Conservation (phyloP, 2,888 invertebrate genomes). For the Carpatolechia fugitivella region DNA sequence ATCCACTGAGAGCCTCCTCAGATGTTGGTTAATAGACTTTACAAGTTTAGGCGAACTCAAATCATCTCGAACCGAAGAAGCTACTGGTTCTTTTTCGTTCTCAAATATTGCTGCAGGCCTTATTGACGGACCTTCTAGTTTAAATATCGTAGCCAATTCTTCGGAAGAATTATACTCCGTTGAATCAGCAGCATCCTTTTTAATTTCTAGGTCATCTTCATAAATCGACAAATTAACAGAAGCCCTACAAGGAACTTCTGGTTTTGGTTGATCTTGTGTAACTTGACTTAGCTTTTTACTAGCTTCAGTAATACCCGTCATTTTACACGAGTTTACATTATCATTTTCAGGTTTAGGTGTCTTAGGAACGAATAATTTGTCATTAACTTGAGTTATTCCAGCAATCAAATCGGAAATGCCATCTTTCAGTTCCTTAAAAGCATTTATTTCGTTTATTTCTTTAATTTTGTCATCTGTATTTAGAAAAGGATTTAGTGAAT, state of each 20-base stretch:
- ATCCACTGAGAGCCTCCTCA: conserved; percentile 65
- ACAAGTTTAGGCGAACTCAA: conserved; percentile 73
- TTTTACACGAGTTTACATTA: conserved; percentile 32
- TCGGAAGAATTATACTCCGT: conserved; percentile 83
- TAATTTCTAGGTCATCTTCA: conserved; percentile 65
- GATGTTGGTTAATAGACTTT: conserved; percentile 66
- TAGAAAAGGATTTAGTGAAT: conserved; percentile 64
- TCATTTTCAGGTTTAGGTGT: conserved; percentile 34
- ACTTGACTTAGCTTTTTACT: conserved; percentile 55
- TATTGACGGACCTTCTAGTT: conserved; percentile 52
- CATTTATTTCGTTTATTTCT: conserved; percentile 69
- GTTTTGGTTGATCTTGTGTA: conserved; percentile 40
- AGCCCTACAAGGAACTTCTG: conserved; percentile 49
- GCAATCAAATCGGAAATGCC: conserved; percentile 74
- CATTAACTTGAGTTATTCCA: conserved; percentile 73
- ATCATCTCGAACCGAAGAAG: conserved; percentile 49
- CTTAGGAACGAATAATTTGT: conserved; percentile 63
- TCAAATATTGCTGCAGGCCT: conserved; percentile 32
- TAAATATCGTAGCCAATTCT: conserved; percentile 82
- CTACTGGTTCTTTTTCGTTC: conserved; percentile 37
- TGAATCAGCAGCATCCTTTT: conserved; percentile 61
- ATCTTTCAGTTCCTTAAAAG: conserved; percentile 72
- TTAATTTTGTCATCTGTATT: conserved; percentile 59
- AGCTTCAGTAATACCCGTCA: conserved; percentile 52
- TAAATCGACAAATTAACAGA: conserved; percentile 67